Conservation (phyloP, 2,113 vertebrate genomes). For the Cervus canadensis region DNA sequence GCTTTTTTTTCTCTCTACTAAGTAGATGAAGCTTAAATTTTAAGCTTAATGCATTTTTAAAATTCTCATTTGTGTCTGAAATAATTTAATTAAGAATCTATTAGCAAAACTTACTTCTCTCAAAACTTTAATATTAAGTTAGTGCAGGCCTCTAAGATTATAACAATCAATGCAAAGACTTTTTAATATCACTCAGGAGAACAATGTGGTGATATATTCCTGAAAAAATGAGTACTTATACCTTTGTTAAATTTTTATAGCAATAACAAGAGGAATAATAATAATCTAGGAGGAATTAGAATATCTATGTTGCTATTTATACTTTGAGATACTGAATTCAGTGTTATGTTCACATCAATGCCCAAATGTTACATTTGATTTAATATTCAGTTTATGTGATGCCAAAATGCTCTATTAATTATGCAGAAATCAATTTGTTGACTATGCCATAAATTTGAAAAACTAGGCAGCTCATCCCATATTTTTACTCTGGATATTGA, state of each 20-base stretch:
- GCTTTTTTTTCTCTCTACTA: background rate
- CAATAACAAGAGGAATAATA: background rate
- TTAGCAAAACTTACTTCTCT: background rate
- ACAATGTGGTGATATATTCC: background rate
- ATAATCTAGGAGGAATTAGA: background rate
- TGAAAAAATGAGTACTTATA: background rate
- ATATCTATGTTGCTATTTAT: background rate
- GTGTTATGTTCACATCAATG: background rate
- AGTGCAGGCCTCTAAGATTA: background rate
- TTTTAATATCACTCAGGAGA: background rate
- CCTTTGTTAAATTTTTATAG: background rate
- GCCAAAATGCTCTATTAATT: background rate
- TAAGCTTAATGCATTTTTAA: background rate
- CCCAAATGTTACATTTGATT: background rate
- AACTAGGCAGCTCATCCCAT: background rate
- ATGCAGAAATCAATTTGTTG: background rate
- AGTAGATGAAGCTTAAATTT: background rate
- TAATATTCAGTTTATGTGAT: background rate
- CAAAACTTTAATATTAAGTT: background rate
- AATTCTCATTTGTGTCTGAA: background rate
- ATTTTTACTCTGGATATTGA: background rate
- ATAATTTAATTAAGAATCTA: background rate
- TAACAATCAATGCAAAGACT: background rate
- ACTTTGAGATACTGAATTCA: background rate
- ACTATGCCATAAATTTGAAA: background rate